Conservation (phyloP, 2,888 invertebrate genomes). For the Suillia variegata region DNA sequence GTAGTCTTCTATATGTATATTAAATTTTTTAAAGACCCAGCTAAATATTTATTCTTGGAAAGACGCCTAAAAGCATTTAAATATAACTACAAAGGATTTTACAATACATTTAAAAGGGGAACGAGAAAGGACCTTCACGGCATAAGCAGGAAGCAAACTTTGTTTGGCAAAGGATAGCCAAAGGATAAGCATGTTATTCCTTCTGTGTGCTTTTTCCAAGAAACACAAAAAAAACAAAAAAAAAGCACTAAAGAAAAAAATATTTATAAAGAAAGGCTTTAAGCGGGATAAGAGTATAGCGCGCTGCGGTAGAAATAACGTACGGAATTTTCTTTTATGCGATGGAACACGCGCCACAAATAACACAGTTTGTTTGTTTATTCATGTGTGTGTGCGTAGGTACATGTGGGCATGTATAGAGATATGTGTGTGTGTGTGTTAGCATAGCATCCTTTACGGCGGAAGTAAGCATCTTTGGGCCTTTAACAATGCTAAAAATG, state of each 20-base stretch:
- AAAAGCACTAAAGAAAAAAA: neutral
- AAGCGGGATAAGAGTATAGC: neutral
- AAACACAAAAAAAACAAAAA: no score
- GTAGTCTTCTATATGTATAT: no score
- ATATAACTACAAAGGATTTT: no score
- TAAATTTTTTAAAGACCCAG: no score
- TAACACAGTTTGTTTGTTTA: neutral
- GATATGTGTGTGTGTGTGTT: neutral
- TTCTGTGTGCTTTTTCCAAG: no score
- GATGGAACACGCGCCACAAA: slow-evolving; percentile 13
- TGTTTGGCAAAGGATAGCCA: no score
- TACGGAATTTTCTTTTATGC: slow-evolving; percentile 16
- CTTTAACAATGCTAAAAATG: neutral
- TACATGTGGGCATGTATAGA: neutral
- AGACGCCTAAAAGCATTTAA: no score
- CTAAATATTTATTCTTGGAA: no score
- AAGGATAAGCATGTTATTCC: no score
- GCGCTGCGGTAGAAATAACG: neutral
- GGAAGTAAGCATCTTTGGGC: neutral
- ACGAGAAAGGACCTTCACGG: no score
- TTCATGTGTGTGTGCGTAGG: slow-evolving; percentile 2
- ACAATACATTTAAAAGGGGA: no score
- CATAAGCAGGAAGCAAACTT: no score
- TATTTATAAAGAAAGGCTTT: neutral
- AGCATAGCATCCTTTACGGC: neutral